Percentiles rank a stretch among this genome's conserved stretches.
These are phyloP conservation scores for Triplophysa tibetana DNA, from an alignment of 2,113 vertebrate genomes.

Conservation along the genomic window DNA sequence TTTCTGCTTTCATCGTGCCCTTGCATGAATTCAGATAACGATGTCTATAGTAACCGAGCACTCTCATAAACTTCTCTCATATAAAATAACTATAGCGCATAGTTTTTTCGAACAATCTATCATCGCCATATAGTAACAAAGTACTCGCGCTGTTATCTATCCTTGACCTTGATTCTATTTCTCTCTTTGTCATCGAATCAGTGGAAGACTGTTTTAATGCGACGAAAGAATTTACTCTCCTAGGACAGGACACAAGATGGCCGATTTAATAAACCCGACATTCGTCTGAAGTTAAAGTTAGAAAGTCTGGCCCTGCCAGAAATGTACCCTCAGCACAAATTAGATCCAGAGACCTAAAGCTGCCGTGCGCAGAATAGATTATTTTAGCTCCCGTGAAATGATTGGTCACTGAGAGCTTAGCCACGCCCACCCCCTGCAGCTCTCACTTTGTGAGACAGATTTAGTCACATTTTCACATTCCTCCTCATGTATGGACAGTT, in stretches of 20 bases:
- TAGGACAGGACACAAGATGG: slow-evolving; percentile 4
- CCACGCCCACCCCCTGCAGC: neutral
- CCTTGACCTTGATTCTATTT: neutral
- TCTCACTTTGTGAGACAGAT: neutral
- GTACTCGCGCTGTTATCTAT: neutral
- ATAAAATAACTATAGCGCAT: neutral
- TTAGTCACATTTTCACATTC: neutral
- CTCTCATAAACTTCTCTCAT: neutral
- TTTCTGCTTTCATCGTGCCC: too few species aligned
- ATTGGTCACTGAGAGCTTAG: slow-evolving; percentile 7
- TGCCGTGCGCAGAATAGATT: slow-evolving; percentile 22
- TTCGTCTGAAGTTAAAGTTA: neutral
- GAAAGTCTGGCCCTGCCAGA: neutral
- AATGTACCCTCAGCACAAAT: slow-evolving; percentile 28
- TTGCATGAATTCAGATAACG: too few species aligned
- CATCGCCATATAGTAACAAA: neutral
- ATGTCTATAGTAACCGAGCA: neutral
- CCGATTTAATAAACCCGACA: neutral
- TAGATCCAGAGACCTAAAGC: neutral
- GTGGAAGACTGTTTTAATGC: neutral
- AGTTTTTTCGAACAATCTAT: neutral
- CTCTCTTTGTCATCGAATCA: slow-evolving; percentile 28
- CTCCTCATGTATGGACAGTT: neutral
- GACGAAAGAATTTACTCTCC: neutral
- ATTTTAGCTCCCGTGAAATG: neutral